Evolutionary conservation across 2,888 invertebrate genomes (phyloP).

Genomic region (Dryobotodes eremita): DNA sequence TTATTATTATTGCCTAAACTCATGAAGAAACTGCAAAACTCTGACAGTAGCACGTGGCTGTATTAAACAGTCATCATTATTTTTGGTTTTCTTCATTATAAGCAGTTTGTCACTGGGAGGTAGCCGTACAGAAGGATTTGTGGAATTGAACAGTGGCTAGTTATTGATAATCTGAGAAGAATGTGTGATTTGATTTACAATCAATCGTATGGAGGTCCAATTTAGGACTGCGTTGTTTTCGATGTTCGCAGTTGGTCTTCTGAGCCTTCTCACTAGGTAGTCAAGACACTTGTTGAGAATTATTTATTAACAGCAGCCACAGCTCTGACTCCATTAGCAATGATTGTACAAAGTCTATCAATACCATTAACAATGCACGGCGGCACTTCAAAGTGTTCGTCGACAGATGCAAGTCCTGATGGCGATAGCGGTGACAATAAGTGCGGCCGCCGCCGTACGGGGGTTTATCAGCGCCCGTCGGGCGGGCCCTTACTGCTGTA

Average conservation of each 20-base stretch:
- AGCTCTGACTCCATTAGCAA: neutral
- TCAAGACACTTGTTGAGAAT: constrained; percentile 8
- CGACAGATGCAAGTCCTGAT: constrained; percentile 13
- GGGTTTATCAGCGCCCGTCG: constrained; percentile 8
- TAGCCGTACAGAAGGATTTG: neutral
- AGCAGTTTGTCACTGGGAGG: neutral
- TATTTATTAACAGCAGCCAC: neutral
- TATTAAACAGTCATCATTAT: neutral
- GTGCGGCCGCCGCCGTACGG: constrained; percentile 2
- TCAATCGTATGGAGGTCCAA: neutral
- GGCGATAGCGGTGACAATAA: neutral
- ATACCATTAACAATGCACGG: neutral
- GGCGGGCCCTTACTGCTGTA: constrained; percentile 4
- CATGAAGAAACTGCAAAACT: neutral
- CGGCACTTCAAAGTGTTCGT: neutral
- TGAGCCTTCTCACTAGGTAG: neutral
- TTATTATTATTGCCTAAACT: no score
- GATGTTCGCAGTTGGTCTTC: neutral
- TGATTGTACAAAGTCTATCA: neutral
- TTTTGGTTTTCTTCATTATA: neutral
- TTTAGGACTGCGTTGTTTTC: neutral
- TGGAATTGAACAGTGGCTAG: neutral
- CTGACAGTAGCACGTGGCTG: neutral
- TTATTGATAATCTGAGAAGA: neutral
- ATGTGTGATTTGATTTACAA: no score